phyloP scores from a whole-genome alignment of 2,888 invertebrate genomes.

The Drosophila algonquin region DNA sequence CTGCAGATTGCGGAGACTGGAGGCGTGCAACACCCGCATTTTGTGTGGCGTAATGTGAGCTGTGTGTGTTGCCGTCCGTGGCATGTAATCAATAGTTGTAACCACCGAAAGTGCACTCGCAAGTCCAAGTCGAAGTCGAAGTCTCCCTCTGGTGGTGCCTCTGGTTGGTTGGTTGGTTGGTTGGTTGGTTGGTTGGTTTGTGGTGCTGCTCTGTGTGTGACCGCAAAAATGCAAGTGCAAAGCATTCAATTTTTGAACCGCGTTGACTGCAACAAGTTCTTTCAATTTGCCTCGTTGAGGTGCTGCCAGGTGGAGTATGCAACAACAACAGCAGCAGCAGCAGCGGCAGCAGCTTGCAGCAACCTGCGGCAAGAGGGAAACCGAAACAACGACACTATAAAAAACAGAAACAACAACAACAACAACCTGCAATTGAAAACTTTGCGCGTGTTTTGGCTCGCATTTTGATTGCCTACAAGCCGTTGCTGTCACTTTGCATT shows the following conservation, averaged over 20 bases:
- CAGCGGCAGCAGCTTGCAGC: constrained; percentile 5
- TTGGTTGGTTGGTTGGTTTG: constrained; percentile 10
- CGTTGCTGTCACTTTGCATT: constrained; percentile 78
- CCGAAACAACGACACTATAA: constrained; percentile 20
- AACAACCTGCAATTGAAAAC: constrained; percentile 51
- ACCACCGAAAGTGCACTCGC: constrained; percentile 70
- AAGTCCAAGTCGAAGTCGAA: neutral
- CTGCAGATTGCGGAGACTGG: constrained; percentile 48
- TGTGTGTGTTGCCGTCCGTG: constrained; percentile 62
- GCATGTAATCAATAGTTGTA: constrained; percentile 79
- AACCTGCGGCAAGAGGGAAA: neutral
- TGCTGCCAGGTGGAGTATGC: constrained; percentile 46
- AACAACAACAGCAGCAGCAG: constrained; percentile 3
- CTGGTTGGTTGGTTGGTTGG: neutral
- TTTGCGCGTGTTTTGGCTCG: constrained; percentile 70
- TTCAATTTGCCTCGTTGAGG: constrained; percentile 66
- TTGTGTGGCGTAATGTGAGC: constrained; percentile 71
- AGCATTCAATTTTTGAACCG: constrained; percentile 71
- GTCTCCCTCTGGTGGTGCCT: neutral
- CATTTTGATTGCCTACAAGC: constrained; percentile 77
- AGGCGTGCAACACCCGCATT: constrained; percentile 75
- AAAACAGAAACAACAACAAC: neutral
- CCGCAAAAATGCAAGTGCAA: constrained; percentile 78
- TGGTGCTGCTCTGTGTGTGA: constrained; percentile 62
- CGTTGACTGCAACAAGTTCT: constrained; percentile 72